Evolutionary conservation across 37 sponge, comb jelly and placozoan genomes (phyloP).

Genomic region (Ephydatia muelleri): DNA sequence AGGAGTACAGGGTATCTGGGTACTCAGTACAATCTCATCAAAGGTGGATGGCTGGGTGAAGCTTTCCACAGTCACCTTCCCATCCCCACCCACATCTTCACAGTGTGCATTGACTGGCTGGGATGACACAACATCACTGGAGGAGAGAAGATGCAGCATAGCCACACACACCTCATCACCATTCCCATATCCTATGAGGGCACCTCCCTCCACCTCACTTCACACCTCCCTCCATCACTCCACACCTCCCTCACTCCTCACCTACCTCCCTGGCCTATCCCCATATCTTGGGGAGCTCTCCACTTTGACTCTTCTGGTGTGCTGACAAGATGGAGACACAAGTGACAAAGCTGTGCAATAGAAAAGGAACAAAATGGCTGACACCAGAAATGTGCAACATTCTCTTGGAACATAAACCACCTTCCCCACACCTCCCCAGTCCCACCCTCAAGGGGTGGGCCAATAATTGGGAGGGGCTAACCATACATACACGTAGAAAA

Average conservation of each 20-base stretch:
- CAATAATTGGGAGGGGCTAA: no score
- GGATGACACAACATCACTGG: constrained; percentile 63
- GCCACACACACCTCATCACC: background rate
- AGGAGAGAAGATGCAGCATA: no score
- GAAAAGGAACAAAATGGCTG: background rate
- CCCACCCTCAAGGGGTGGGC: no score
- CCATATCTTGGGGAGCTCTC: constrained; percentile 80
- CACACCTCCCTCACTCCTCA: background rate
- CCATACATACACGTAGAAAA: no score
- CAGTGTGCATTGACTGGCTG: constrained; percentile 46
- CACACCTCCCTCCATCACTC: no score
- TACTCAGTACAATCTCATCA: constrained; percentile 83
- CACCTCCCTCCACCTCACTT: background rate
- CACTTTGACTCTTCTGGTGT: constrained; percentile 54
- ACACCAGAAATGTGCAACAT: background rate
- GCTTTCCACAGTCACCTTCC: constrained; percentile 40
- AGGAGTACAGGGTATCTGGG: constrained; percentile 82
- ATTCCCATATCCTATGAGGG: background rate
- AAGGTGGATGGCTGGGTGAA: constrained; percentile 85
- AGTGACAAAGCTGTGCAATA: constrained; percentile 22
- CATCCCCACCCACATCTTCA: constrained; percentile 11
- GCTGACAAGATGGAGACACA: constrained; percentile 54
- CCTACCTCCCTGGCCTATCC: constrained; percentile 62
- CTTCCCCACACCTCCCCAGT: background rate
- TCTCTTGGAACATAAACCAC: no score